Percentiles rank a stretch among this genome's conserved stretches.
Evolutionary conservation across 2,113 vertebrate species (phyloP).

Genomic region (pig (Sus scrofa)): DNA sequence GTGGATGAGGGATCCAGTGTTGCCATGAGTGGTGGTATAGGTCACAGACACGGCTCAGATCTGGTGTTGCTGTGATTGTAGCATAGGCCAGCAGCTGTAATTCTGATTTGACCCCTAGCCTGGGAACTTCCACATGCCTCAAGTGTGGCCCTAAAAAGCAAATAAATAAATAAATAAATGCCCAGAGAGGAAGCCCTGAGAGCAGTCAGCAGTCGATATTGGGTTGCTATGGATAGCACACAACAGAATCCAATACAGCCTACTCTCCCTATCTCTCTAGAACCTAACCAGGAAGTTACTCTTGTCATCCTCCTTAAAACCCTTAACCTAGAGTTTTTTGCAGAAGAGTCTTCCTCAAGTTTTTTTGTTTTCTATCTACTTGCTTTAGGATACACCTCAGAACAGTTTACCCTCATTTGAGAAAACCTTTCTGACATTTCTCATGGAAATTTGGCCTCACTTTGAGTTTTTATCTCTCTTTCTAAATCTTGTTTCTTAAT

Average conservation of each 20-base stretch:
- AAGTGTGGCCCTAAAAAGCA: too few species aligned
- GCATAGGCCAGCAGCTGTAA: too few species aligned
- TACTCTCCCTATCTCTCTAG: neutral
- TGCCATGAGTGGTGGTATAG: too few species aligned
- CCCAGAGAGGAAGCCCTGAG: neutral
- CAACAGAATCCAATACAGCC: accelerated
- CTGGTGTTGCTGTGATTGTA: too few species aligned
- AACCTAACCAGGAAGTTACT: neutral
- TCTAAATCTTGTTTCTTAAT: conserved; percentile 5
- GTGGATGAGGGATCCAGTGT: too few species aligned
- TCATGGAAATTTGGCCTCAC: neutral
- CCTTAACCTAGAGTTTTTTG: neutral
- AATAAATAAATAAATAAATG: too few species aligned
- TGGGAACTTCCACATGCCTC: too few species aligned
- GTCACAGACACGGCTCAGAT: too few species aligned
- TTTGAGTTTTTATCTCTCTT: neutral
- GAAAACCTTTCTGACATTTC: neutral
- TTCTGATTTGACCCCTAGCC: too few species aligned
- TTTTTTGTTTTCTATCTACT: neutral
- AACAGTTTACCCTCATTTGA: neutral
- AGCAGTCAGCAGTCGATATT: neutral
- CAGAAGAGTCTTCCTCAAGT: neutral
- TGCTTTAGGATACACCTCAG: neutral
- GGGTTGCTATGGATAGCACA: neutral
- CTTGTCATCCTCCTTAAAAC: neutral